Percentiles rank a stretch among this genome's conserved stretches.
These are phyloP conservation scores for Orycteropus afer DNA, from an alignment of 2,113 vertebrate species.

Conservation along the genomic window DNA sequence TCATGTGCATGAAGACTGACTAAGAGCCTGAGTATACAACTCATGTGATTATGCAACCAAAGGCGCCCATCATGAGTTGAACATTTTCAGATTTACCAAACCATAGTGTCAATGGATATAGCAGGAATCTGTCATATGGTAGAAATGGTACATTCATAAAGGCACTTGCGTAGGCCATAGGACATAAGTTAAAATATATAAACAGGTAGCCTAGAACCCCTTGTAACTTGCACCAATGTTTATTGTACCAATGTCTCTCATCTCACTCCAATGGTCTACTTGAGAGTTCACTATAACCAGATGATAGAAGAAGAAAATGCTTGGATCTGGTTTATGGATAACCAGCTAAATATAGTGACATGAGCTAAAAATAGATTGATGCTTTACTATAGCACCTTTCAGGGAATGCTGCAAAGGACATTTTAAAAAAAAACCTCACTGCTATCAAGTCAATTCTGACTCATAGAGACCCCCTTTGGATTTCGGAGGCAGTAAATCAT, in stretches of 20 bases:
- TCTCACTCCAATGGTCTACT: background rate
- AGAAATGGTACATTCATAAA: background rate
- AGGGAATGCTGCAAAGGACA: background rate
- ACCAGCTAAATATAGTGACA: too few relatives aligned
- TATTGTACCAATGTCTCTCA: background rate
- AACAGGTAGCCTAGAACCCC: background rate
- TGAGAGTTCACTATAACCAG: background rate
- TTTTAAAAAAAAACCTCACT: too few relatives aligned
- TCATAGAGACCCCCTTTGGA: too few relatives aligned
- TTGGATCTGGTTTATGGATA: background rate
- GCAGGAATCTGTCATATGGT: background rate
- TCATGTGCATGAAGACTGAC: background rate
- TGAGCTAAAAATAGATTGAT: background rate
- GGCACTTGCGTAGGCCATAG: background rate
- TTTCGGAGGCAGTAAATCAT: too few relatives aligned
- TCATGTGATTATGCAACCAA: background rate
- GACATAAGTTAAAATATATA: background rate
- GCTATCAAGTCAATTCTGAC: too few relatives aligned
- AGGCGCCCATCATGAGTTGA: background rate
- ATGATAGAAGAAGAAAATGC: background rate
- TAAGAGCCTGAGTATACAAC: background rate
- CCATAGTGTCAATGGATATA: background rate
- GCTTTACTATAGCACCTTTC: background rate
- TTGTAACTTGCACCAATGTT: background rate
- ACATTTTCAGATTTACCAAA: conserved; percentile 28